phyloP scores from a whole-genome alignment of 2,888 invertebrate species.

The Asteroscopus sphinx region DNA sequence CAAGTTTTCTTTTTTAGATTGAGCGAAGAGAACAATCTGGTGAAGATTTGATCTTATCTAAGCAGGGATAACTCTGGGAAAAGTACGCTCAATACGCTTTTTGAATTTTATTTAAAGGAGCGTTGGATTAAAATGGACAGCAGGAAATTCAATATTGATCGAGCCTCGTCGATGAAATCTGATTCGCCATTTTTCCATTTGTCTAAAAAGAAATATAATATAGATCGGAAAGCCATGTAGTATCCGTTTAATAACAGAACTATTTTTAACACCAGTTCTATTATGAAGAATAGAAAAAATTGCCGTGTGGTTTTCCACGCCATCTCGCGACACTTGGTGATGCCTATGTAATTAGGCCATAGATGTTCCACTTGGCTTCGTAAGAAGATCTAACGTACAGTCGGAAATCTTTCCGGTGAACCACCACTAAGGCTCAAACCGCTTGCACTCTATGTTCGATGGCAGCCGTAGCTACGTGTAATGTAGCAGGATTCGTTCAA shows the following conservation, averaged over 20 bases:
- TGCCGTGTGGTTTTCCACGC: slow-evolving; percentile 34
- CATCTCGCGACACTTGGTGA: slow-evolving; percentile 47
- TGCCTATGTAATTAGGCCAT: slow-evolving; percentile 49
- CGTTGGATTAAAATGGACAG: background rate
- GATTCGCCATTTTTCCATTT: background rate
- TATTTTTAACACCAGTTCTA: slow-evolving; percentile 9
- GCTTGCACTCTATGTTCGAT: no score
- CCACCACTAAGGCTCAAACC: no score
- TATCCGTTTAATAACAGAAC: background rate
- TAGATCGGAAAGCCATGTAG: background rate
- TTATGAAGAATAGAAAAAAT: slow-evolving; percentile 16
- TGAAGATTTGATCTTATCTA: slow-evolving; percentile 14
- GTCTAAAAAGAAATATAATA: background rate
- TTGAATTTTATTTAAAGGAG: slow-evolving; percentile 7
- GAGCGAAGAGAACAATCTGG: background rate
- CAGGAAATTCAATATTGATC: background rate
- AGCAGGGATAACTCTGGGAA: background rate
- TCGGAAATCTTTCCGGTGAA: no score
- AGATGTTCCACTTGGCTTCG: slow-evolving; percentile 32
- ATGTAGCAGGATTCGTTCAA: no score
- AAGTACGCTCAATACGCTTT: background rate
- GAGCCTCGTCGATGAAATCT: background rate
- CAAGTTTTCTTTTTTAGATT: background rate
- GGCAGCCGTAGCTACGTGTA: no score
- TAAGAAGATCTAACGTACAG: slow-evolving; percentile 39